A percentile compares a stretch with the other conserved stretches of the same genome.
These are phyloP conservation scores for Hanleya hanleyi DNA, from an alignment of 2,888 invertebrate species.

Conservation along the genomic window DNA sequence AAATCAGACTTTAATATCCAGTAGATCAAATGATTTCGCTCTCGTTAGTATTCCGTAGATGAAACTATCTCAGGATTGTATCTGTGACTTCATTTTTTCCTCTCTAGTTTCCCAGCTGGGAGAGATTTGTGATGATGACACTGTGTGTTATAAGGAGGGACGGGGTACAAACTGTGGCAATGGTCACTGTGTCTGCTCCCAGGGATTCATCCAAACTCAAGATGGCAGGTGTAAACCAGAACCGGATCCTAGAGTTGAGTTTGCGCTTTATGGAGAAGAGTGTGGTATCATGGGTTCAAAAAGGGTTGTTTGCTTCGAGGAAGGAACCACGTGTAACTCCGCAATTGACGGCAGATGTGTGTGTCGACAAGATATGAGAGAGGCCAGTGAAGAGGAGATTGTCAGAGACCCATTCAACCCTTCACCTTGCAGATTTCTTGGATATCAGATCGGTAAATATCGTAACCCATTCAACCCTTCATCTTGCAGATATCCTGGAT, in stretches of 20 bases:
- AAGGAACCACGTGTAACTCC: background rate
- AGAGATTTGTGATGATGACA: background rate
- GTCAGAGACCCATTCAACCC: background rate
- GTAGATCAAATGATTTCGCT: too few species aligned
- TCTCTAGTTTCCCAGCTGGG: background rate
- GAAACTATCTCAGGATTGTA: too few species aligned
- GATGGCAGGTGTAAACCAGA: conserved; percentile 46
- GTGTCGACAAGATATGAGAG: background rate
- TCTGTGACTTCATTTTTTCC: background rate
- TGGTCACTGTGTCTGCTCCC: conserved; percentile 40
- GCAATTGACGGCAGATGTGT: background rate
- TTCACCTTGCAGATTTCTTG: background rate
- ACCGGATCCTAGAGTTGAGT: background rate
- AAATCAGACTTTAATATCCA: too few species aligned
- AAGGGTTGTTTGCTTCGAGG: background rate
- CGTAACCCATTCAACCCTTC: background rate
- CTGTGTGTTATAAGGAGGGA: background rate
- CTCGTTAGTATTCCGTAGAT: too few species aligned
- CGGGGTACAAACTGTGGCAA: conserved; percentile 39
- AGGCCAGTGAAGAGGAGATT: background rate
- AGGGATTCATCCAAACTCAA: conserved; percentile 38
- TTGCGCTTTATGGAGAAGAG: background rate
- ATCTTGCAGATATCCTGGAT: background rate
- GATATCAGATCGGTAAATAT: background rate
- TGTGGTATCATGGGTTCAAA: background rate